phyloP scores from a whole-genome alignment of 2,797 vertebrate genomes.

The Cercopithecus diana region DNA sequence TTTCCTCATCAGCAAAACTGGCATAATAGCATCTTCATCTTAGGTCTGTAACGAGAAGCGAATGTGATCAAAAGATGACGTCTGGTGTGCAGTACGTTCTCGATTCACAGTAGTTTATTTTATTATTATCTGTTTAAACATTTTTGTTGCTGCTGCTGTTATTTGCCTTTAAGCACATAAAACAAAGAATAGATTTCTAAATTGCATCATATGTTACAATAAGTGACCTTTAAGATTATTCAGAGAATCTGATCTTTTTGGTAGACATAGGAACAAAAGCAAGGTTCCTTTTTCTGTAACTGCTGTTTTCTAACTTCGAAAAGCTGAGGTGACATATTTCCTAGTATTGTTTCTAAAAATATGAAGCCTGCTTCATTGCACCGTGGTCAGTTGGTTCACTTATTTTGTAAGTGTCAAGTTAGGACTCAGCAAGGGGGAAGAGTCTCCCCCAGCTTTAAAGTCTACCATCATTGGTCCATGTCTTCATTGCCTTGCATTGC shows the following conservation, averaged over 20 bases:
- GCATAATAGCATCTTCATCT: background rate
- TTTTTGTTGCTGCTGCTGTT: background rate
- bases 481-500: too few species aligned
- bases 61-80: background rate
- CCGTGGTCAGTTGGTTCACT: background rate
- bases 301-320: background rate
- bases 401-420: accelerated
- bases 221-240: background rate
- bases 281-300: background rate
- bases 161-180: background rate
- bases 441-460: background rate
- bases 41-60: background rate
- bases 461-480: background rate
- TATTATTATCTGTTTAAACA: background rate
- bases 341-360: background rate
- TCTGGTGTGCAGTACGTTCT: background rate
- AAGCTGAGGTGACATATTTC: background rate
- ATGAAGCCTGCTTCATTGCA: background rate
- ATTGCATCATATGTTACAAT: background rate
- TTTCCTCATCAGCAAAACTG: background rate
- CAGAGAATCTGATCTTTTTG: background rate
- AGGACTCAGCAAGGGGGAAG: background rate
- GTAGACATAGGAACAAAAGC: background rate
- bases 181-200: background rate
- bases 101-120: background rate